Conservation (phyloP, 2,888 invertebrate species). For the Yponomeuta cagnagella region DNA sequence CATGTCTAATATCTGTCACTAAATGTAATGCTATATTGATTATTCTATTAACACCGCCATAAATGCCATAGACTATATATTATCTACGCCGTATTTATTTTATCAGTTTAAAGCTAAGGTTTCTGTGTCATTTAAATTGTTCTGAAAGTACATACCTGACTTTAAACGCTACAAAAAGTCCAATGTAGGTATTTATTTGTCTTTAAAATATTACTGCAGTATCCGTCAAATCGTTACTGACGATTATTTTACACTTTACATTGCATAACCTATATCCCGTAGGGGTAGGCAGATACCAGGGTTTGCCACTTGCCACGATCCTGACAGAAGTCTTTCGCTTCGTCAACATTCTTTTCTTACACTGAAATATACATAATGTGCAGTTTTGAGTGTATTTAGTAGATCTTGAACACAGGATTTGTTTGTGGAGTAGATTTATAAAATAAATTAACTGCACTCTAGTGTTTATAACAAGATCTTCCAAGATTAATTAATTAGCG, state of each 20-base stretch:
- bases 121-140: neutral
- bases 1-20: constrained; percentile 16
- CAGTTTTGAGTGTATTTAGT: neutral
- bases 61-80: neutral
- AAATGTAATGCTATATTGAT: constrained; percentile 3
- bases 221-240: too few relatives aligned
- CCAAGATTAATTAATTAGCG: too few relatives aligned
- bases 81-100: neutral
- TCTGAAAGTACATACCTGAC: neutral
- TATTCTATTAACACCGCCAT: constrained; percentile 8
- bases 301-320: too few relatives aligned
- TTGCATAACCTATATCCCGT: too few relatives aligned
- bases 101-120: neutral
- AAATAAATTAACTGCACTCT: neutral
- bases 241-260: too few relatives aligned
- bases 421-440: neutral
- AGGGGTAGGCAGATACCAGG: too few relatives aligned
- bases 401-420: neutral
- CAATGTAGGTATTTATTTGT: too few relatives aligned
- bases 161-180: too few relatives aligned
- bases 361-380: neutral
- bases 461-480: neutral
- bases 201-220: too few relatives aligned
- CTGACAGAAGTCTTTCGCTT: too few relatives aligned
- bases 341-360: too few relatives aligned